Percentiles rank a stretch among this genome's conserved stretches.
phyloP scores from a whole-genome alignment of 2,797 vertebrate genomes.

The Limosa lapponica region DNA sequence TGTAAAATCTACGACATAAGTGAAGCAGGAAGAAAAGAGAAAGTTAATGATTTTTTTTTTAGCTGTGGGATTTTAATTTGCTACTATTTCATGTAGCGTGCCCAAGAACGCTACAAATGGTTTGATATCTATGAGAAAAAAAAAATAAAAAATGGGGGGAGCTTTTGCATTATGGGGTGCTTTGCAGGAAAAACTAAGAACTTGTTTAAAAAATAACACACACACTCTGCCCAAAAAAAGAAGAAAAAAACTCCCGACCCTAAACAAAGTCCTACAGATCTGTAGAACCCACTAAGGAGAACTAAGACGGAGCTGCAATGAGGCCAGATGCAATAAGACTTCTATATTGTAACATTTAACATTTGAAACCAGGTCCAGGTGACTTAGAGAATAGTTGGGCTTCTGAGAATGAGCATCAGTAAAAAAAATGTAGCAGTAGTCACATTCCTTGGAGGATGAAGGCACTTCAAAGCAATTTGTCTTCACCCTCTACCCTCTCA shows the following conservation, averaged over 20 bases:
- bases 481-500: background rate
- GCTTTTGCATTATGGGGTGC: background rate
- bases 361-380: background rate
- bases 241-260: background rate
- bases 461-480: background rate
- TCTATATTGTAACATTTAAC: background rate
- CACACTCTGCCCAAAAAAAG: background rate
- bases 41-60: background rate
- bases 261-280: background rate
- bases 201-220: background rate
- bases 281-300: background rate
- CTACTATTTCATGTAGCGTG: background rate
- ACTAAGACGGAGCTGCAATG: background rate
- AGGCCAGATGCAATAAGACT: background rate
- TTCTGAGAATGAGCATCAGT: conserved; percentile 24
- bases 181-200: background rate
- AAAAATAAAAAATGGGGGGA: background rate
- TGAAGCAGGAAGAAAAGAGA: background rate
- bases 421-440: background rate
- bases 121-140: background rate
- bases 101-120: background rate
- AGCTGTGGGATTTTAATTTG: background rate
- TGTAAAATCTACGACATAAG: conserved; percentile 1
- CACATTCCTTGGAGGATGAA: background rate
- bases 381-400: background rate